Conservation (phyloP, 2,797 vertebrate species). For the Pantherophis alleghaniensis region DNA sequence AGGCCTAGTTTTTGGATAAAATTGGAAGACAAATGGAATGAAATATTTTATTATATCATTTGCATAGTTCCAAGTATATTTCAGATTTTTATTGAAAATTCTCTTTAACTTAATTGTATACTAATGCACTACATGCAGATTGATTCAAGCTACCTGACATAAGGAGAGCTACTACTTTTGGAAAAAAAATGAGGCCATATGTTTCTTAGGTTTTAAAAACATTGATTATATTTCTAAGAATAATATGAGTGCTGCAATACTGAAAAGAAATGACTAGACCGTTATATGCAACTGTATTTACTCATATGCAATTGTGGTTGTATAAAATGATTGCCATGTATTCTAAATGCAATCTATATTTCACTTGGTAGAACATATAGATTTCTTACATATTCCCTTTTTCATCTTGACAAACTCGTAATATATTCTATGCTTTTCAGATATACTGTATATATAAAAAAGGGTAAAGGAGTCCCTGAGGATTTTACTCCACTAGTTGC, state of each 20-base stretch:
- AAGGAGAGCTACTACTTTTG: background rate
- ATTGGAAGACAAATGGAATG: background rate
- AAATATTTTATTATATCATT: background rate
- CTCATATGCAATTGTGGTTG: background rate
- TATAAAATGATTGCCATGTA: background rate
- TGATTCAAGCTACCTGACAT: background rate
- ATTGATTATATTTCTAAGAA: background rate
- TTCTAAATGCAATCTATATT: background rate
- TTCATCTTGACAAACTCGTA: background rate
- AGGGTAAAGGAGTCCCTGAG: background rate
- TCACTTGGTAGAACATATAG: background rate
- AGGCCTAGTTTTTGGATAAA: background rate
- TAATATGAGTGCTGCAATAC: background rate
- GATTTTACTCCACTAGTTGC: background rate
- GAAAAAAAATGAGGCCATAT: background rate
- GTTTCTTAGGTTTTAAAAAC: background rate
- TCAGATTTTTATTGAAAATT: background rate
- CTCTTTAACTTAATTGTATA: background rate
- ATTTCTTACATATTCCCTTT: background rate
- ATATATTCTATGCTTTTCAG: background rate
- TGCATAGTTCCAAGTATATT: background rate
- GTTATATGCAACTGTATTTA: background rate
- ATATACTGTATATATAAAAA: background rate
- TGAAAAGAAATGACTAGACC: background rate
- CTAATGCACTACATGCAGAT: background rate